These are phyloP conservation scores for Ctenochaetus hawaiiensis DNA, from an alignment of 2,797 vertebrate genomes.

Conservation along the genomic window DNA sequence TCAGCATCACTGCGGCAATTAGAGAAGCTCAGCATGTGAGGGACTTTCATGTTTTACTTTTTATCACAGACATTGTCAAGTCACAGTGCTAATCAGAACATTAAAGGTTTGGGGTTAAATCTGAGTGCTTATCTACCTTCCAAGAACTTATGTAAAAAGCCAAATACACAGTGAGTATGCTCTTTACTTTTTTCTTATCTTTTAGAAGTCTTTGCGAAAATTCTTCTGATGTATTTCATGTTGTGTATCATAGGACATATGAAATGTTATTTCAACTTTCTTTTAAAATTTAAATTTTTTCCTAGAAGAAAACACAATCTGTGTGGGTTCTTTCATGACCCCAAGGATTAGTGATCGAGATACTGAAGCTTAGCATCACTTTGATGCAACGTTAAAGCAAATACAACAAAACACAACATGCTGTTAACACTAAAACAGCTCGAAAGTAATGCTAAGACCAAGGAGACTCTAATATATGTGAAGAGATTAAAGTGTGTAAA, in stretches of 20 bases:
- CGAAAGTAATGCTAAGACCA: background rate
- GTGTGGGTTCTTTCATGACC: background rate
- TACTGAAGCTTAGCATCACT: slow-evolving; percentile 1
- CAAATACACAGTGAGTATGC: background rate
- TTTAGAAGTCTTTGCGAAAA: slow-evolving; percentile 5
- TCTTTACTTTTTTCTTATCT: background rate
- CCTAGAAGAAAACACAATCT: background rate
- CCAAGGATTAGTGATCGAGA: slow-evolving; percentile 23
- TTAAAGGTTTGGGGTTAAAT: slow-evolving; percentile 53
- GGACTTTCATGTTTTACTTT: slow-evolving; percentile 56
- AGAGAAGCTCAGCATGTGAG: slow-evolving; percentile 24
- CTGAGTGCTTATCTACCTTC: slow-evolving; percentile 32
- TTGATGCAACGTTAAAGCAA: background rate
- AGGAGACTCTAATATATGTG: background rate
- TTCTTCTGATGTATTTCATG: background rate
- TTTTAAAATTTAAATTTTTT: background rate
- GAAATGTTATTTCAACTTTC: slow-evolving; percentile 6
- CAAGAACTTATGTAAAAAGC: slow-evolving; percentile 16
- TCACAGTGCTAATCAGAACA: slow-evolving; percentile 35
- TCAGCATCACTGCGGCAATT: slow-evolving; percentile 59
- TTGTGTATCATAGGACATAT: slow-evolving; percentile 5
- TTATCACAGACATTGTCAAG: slow-evolving; percentile 42
- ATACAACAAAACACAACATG: background rate
- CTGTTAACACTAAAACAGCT: slow-evolving; percentile 4
- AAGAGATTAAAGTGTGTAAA: background rate